Conservation (phyloP, 2,113 vertebrate species). For the Oncorhynchus clarkii region DNA sequence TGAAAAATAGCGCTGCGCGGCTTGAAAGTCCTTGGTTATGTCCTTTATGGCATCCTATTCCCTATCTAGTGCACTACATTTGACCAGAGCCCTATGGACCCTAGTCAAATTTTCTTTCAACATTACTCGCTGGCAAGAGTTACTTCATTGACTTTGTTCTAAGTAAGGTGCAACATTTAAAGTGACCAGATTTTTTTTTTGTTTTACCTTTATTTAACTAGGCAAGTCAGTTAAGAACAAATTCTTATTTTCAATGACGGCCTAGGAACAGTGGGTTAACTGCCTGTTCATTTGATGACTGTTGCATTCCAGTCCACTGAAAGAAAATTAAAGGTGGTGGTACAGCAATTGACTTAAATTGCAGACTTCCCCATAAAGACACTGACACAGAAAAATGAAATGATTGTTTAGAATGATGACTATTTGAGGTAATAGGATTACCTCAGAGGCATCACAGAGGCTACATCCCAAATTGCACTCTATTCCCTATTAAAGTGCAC, state of each 20-base stretch:
- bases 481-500: no score
- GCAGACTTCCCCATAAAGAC: constrained; percentile 17
- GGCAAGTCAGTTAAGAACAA: no score
- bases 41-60: no score
- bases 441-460: no score
- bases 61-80: neutral
- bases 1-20: neutral
- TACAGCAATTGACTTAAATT: neutral
- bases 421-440: no score
- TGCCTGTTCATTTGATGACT: neutral
- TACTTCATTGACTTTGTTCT: no score
- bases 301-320: neutral
- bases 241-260: no score
- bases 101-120: neutral
- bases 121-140: no score
- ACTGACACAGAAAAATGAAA: neutral
- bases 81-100: neutral
- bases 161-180: neutral
- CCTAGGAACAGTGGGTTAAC: no score
- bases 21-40: neutral
- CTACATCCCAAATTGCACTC: no score
- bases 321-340: neutral
- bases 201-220: no score
- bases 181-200: no score
- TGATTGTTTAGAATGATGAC: neutral